These are phyloP conservation scores for Corella eumyota DNA, from an alignment of 23 tunicate genomes.

Conservation along the genomic window DNA sequence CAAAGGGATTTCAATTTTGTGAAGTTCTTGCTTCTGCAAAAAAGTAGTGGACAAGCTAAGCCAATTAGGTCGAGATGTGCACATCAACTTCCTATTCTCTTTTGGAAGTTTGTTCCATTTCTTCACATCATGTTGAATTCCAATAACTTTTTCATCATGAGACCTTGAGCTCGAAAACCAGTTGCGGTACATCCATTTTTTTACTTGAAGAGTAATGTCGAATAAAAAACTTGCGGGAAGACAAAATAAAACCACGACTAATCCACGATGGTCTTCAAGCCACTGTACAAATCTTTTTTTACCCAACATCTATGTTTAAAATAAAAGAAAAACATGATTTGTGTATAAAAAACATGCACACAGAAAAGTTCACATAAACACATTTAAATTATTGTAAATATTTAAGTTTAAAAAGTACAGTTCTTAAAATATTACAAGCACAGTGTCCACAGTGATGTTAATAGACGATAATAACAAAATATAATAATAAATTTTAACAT, in stretches of 20 bases:
- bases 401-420: neutral
- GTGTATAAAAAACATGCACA: neutral
- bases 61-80: slow-evolving; percentile 86
- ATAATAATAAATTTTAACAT: no score
- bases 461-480: no score
- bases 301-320: neutral
- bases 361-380: neutral
- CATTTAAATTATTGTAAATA: neutral
- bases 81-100: slow-evolving; percentile 18
- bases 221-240: slow-evolving; percentile 74
- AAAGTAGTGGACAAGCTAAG: slow-evolving; percentile 77
- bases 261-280: slow-evolving; percentile 64
- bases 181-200: slow-evolving; percentile 6
- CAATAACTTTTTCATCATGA: slow-evolving; percentile 34
- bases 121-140: slow-evolving; percentile 25
- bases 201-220: slow-evolving; percentile 25
- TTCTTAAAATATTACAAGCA: neutral
- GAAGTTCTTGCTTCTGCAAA: slow-evolving; percentile 42
- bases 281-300: slow-evolving; percentile 8
- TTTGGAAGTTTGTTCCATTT: slow-evolving; percentile 40
- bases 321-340: slow-evolving; percentile 2
- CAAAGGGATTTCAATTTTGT: slow-evolving; percentile 33
- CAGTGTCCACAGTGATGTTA: no score
- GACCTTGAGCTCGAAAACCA: slow-evolving; percentile 24
- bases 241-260: slow-evolving; percentile 59